Percentiles rank a stretch among this genome's conserved stretches.
Evolutionary conservation across 2,888 invertebrate genomes (phyloP).

Genomic region (Amphipoea oculea): DNA sequence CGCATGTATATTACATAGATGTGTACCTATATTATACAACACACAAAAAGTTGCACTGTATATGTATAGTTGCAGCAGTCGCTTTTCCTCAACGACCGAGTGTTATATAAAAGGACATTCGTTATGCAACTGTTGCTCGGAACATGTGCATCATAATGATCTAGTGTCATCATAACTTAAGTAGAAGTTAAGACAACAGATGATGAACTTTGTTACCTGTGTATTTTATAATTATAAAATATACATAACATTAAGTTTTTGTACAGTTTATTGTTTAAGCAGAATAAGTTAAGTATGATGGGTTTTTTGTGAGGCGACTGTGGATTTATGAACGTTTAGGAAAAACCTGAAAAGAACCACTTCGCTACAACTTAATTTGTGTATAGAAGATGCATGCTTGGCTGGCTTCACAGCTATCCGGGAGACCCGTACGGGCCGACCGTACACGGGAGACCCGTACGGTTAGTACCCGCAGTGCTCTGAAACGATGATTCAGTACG

Average conservation of each 20-base stretch:
- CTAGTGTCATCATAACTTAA: conserved; percentile 10
- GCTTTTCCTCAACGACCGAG: conserved; percentile 25
- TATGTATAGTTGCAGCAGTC: background rate
- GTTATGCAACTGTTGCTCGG: conserved; percentile 30
- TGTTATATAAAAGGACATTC: conserved; percentile 28
- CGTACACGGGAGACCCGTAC: too few species aligned
- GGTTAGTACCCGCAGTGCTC: too few species aligned
- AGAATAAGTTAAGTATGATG: conserved; percentile 25
- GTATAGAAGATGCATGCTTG: background rate
- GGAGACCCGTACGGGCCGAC: too few species aligned
- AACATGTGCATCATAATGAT: background rate
- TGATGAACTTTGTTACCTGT: conserved; percentile 14
- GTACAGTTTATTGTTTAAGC: background rate
- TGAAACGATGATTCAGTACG: too few species aligned
- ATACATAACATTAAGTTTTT: conserved; percentile 17
- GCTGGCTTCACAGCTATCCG: too few species aligned
- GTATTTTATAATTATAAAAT: background rate
- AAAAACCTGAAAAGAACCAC: background rate
- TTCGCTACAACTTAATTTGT: background rate
- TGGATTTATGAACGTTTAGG: background rate
- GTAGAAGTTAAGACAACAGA: background rate
- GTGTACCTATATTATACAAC: background rate
- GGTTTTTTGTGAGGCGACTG: conserved; percentile 10
- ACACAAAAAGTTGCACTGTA: background rate
- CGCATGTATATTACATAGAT: background rate